phyloP scores from a whole-genome alignment of 2,797 vertebrate species.

The Cossypha caffra region DNA sequence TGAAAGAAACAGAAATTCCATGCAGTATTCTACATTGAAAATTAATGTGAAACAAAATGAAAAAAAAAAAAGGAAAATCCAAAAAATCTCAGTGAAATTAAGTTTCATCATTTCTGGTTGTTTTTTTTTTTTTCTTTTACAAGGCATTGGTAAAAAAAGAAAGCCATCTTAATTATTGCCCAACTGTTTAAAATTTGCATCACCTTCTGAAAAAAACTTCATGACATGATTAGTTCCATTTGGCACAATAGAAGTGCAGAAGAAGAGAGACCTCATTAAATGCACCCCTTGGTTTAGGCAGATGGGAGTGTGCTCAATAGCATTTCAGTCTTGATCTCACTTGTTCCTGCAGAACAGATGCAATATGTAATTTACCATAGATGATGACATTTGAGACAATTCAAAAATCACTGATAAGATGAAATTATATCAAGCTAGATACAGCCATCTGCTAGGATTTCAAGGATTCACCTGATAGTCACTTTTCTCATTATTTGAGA shows the following conservation, averaged over 20 bases:
- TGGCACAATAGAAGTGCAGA: background rate
- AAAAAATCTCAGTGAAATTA: background rate
- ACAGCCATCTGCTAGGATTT: constrained; percentile 22
- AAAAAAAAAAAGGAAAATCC: background rate
- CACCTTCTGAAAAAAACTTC: background rate
- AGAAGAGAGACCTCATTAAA: background rate
- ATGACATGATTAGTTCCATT: background rate
- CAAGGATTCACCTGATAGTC: background rate
- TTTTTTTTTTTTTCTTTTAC: background rate
- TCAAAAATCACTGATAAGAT: constrained; percentile 31
- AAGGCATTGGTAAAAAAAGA: background rate
- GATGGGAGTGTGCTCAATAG: constrained; percentile 20
- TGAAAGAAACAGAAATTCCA: background rate
- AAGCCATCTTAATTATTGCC: background rate
- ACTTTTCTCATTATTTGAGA: background rate
- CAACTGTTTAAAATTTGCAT: background rate
- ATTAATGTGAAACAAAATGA: background rate
- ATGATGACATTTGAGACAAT: constrained; percentile 44
- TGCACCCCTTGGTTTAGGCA: background rate
- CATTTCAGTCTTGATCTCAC: background rate
- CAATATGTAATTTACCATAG: constrained; percentile 22
- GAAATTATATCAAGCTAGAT: constrained; percentile 27
- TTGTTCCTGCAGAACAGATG: constrained; percentile 41
- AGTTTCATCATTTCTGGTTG: background rate
- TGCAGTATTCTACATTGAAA: background rate